Evolutionary conservation across 2,113 vertebrate genomes (phyloP), one percentile per base, ranked within the genome.

Genomic region (Pyrgilauda ruficollis): DNA sequence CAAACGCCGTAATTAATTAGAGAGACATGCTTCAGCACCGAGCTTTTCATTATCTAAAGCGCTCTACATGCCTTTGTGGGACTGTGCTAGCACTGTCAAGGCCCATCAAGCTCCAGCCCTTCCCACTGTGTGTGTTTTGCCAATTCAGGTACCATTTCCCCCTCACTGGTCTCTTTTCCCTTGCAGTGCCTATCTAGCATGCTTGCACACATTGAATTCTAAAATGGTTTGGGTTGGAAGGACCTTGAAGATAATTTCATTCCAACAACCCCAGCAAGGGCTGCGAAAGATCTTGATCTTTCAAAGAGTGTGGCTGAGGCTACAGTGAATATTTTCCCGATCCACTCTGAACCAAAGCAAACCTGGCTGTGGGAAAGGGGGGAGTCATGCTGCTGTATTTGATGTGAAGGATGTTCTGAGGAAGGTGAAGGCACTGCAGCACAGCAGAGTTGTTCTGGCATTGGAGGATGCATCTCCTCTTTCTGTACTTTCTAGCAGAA

Each of bases 1-100:
- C 84, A 84, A 93, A 84, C 27, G 17, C 24, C 75, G 77, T 55
- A 91, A 91, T 84, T 89, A 93, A 84, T 95, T 70, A 89, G 89
- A 84, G 53, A 81, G 17, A 86, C 52, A 14, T 84, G 64, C 23
- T 78, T 89, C 52, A 4, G 47, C 52, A 63, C 39, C 0, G 0
- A 76, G 64, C 50, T 88, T 86, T 92, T 56, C 67, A 93, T 83
- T 79, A 73, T 39, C 64, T 78, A 35, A 91, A 87, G 28, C 0
- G 0, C 30, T 74, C 1, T 0, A 21, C 1, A 0, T 66, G 64
- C 73, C 43, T 89, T 74, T 62, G 61, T 41, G 55, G 46, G 68
- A 15, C 55, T 83, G 37, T 66, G n/a, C 20, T 74, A 73, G 55
- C 18, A 11, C 37, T 70, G 43, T 67, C 35, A 66, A 46, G 46